These are phyloP conservation scores for Sinocyclocheilus rhinocerous DNA, from an alignment of 2,113 vertebrate species.

Conservation along the genomic window DNA sequence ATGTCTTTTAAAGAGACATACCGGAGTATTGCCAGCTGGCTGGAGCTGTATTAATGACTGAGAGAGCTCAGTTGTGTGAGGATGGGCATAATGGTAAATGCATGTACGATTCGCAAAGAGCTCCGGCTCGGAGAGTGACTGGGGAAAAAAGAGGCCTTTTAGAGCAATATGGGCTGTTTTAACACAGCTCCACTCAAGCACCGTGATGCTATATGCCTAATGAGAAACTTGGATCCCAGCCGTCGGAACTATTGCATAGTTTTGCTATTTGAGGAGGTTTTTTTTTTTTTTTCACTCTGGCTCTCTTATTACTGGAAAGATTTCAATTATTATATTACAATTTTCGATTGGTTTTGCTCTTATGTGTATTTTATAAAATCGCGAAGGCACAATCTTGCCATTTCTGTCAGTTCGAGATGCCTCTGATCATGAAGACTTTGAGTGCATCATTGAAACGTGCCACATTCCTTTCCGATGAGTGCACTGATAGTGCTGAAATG, in stretches of 20 bases:
- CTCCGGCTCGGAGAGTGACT: slow-evolving; percentile 38
- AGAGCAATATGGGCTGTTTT: slow-evolving; percentile 35
- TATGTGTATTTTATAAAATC: background rate
- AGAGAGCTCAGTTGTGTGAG: slow-evolving; percentile 30
- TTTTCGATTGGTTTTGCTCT: background rate
- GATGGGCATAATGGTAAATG: slow-evolving; percentile 61
- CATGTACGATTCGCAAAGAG: slow-evolving; percentile 55
- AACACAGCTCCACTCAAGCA: slow-evolving; percentile 45
- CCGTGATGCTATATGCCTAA: slow-evolving; percentile 40
- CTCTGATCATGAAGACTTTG: slow-evolving; percentile 57
- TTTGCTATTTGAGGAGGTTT: slow-evolving; percentile 9
- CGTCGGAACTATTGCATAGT: slow-evolving; percentile 43
- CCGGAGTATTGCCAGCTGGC: slow-evolving; percentile 19
- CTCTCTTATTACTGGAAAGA: background rate
- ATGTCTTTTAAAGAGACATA: slow-evolving; percentile 46
- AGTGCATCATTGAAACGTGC: slow-evolving; percentile 42
- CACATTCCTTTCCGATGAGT: slow-evolving; percentile 57
- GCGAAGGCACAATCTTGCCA: background rate
- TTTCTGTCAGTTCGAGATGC: slow-evolving; percentile 67
- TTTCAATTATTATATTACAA: background rate
- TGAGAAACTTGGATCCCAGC: slow-evolving; percentile 54
- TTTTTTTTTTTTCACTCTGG: background rate
- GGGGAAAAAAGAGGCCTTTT: slow-evolving; percentile 44
- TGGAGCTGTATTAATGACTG: slow-evolving; percentile 46
- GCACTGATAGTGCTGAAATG: slow-evolving; percentile 59